A percentile compares a stretch with the other conserved stretches of the same genome.
Evolutionary conservation across 2,113 vertebrate species (phyloP).

Genomic region (Rhodinocichla rosea): DNA sequence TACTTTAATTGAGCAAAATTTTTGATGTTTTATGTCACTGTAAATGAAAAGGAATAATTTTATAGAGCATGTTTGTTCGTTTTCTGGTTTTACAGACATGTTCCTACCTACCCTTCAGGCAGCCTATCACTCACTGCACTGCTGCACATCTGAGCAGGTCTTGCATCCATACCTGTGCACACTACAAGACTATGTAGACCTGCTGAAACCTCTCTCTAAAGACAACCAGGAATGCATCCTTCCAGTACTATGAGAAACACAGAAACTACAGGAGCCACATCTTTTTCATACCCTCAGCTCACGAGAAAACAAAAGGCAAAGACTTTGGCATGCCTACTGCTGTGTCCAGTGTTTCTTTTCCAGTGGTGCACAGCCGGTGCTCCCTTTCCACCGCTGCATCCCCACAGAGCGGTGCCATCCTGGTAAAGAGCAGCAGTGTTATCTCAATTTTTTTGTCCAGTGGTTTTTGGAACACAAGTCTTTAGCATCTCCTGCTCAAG

Average conservation of each 20-base stretch:
- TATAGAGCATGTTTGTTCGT: not conserved
- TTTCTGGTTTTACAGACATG: not conserved
- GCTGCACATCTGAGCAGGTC: not conserved
- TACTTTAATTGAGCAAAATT: constrained; percentile 48
- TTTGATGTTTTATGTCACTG: constrained; percentile 41
- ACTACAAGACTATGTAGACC: fast-evolving
- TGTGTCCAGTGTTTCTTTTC: fast-evolving
- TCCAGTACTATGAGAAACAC: not conserved
- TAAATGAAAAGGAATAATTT: not conserved
- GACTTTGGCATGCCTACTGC: not conserved
- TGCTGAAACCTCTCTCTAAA: not conserved
- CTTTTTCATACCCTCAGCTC: not conserved
- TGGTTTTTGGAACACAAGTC: not conserved
- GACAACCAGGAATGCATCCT: not conserved
- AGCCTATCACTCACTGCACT: not conserved
- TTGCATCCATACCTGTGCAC: not conserved
- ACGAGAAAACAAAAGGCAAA: not conserved
- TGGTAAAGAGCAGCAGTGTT: not conserved
- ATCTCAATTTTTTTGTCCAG: not conserved
- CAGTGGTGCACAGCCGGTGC: fast-evolving
- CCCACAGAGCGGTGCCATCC: not conserved
- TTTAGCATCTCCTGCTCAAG: not conserved
- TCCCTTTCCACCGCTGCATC: not conserved
- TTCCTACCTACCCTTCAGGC: not conserved
- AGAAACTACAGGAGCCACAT: not conserved